Percentiles rank a stretch among this genome's conserved stretches.
These are phyloP conservation scores for Rostratula benghalensis DNA, from an alignment of 2,113 vertebrate genomes.

Conservation along the genomic window DNA sequence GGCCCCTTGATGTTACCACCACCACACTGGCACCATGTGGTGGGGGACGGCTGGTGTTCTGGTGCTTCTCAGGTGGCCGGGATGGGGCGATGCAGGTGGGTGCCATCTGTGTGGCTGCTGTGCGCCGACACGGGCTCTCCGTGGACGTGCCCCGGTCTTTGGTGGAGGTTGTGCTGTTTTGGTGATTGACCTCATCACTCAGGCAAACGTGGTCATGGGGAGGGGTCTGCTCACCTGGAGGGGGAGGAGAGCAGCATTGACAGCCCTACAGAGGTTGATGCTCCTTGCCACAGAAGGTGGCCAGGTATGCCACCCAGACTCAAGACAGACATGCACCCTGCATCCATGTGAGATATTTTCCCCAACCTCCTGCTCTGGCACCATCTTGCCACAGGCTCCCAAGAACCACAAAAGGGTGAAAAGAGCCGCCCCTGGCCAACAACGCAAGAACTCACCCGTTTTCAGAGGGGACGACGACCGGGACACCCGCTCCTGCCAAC, in stretches of 20 bases:
- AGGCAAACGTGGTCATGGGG: slow-evolving; percentile 92
- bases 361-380: background rate
- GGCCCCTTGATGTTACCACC: slow-evolving; percentile 64
- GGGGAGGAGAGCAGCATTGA: background rate
- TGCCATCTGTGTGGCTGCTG: slow-evolving; percentile 81
- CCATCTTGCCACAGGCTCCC: background rate
- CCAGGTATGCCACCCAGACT: background rate
- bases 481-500: slow-evolving; percentile 97
- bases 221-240: slow-evolving; percentile 87
- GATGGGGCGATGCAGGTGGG: slow-evolving; percentile 65
- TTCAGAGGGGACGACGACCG: slow-evolving; percentile 92
- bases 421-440: background rate
- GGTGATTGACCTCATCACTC: slow-evolving; percentile 91
- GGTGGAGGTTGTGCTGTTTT: slow-evolving; percentile 83
- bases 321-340: background rate
- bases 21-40: slow-evolving; percentile 66
- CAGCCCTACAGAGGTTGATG: background rate
- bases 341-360: background rate
- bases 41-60: slow-evolving; percentile 50
- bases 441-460: slow-evolving; percentile 81
- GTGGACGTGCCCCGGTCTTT: slow-evolving; percentile 96
- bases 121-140: slow-evolving; percentile 85
- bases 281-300: background rate
- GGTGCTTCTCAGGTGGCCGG: slow-evolving; percentile 69
- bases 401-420: background rate